Evolutionary conservation across 1,140 invertebrate species (phyloP), one percentile per base, ranked within the genome.

Genomic region (Frieseomelitta varia): DNA sequence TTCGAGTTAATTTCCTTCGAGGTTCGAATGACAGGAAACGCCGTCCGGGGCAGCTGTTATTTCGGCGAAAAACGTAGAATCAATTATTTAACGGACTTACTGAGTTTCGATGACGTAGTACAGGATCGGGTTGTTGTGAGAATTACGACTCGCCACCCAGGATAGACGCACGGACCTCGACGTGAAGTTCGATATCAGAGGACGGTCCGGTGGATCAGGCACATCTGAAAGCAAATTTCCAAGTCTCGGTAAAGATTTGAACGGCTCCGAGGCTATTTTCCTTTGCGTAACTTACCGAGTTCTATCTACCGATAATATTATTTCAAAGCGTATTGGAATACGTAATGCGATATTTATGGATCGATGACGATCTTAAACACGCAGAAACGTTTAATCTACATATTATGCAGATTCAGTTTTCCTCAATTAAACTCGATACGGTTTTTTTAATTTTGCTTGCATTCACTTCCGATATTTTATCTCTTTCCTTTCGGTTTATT

Each of bases 81-180:
- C 65, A 71, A 83, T 87, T 47, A 0, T 47, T 47, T 86, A 81
- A 79, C 61, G 63, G 55, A 96, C 96, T 96, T 95, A 97, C 97
- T 96, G 95, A 84, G 96, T 96, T 91, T 97, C 96, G 92, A 97
- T 97, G 93, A 97, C 95, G 93, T 97, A 97, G 95, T 97, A 96
- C 85, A 95, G 95, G 90, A 97, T 96, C 80, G 96, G 96, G 91
- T 96, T 96, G 94, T 97, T 96, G 92, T 97, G 96, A 78, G 96
- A 96, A 94, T 97, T 96, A 87, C 96, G 95, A 77, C 96, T 96
- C 53, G 97, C 96, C 69, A 97, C 96, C 97, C 97, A 97, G 61
- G 97, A 97, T 87, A 97, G 94, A 92, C 97, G 97, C 89, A 97
- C 96, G 30, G 96, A 96, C 83, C 97, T 95, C 79, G 97, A 97